These are phyloP conservation scores for Drosophila grimshawi DNA, from an alignment of 1,140 invertebrate genomes.

Conservation along the genomic window DNA sequence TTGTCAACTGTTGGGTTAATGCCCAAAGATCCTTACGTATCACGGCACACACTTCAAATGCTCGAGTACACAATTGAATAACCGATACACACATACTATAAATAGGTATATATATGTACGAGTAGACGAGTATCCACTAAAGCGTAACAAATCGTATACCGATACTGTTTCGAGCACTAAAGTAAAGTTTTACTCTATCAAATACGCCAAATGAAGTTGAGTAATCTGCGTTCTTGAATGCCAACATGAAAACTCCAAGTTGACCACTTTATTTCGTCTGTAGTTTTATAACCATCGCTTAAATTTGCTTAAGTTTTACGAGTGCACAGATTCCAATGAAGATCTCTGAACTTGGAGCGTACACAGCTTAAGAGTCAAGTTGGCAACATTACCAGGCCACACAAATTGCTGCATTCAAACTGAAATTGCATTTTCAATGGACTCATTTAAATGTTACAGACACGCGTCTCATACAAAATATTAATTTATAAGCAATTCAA, in stretches of 20 bases:
- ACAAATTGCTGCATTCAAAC: slow-evolving; percentile 19
- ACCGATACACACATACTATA: slow-evolving; percentile 5
- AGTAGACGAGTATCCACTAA: not conserved
- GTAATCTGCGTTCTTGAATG: slow-evolving; percentile 18
- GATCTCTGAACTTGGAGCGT: slow-evolving; percentile 13
- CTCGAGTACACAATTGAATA: slow-evolving; percentile 25
- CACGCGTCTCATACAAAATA: slow-evolving; percentile 7
- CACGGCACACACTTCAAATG: slow-evolving; percentile 22
- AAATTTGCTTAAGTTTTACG: slow-evolving; percentile 11
- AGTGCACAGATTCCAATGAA: slow-evolving; percentile 9
- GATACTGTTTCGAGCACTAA: not conserved
- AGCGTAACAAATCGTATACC: not conserved
- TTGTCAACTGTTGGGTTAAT: slow-evolving; percentile 23
- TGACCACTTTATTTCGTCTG: slow-evolving; percentile 10
- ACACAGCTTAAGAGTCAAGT: slow-evolving; percentile 17
- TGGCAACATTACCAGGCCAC: slow-evolving; percentile 19
- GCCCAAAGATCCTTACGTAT: slow-evolving; percentile 20
- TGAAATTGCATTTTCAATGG: slow-evolving; percentile 10
- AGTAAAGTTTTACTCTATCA: not conserved
- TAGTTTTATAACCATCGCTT: not conserved
- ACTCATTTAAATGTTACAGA: slow-evolving; percentile 5
- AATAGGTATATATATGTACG: not conserved
- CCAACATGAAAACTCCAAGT: slow-evolving; percentile 14
- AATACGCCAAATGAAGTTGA: not conserved
- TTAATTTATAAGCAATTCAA: not conserved